A percentile compares a stretch with the other conserved stretches of the same genome.
These are phyloP conservation scores for Penelope pileata DNA, from an alignment of 2,113 vertebrate genomes.

Conservation along the genomic window DNA sequence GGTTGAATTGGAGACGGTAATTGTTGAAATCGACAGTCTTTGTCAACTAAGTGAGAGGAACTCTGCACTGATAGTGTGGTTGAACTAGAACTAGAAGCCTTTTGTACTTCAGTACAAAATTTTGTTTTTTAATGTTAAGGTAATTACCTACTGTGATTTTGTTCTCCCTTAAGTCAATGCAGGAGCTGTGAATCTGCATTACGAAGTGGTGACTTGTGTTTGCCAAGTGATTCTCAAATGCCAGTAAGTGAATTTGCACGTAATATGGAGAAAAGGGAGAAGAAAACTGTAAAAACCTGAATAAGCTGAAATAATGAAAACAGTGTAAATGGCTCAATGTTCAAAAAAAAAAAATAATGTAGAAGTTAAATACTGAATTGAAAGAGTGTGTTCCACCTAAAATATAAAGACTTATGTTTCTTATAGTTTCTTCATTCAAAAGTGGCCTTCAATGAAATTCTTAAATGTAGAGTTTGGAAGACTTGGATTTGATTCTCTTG, in stretches of 20 bases:
- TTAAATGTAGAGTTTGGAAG: not conserved
- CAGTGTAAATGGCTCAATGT: not conserved
- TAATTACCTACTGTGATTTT: not conserved
- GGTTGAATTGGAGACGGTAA: not conserved
- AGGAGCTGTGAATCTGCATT: constrained; percentile 3
- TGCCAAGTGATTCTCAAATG: not conserved
- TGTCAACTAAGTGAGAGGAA: not conserved
- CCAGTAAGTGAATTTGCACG: not conserved
- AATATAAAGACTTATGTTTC: not conserved
- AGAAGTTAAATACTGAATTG: not conserved
- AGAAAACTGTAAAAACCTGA: not conserved
- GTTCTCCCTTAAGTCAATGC: not conserved
- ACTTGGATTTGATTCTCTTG: not conserved
- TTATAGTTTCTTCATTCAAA: not conserved
- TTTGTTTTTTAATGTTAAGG: not conserved
- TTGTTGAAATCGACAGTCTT: not conserved
- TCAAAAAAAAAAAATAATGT: not conserved
- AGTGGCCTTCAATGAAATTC: not conserved
- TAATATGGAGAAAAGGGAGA: not conserved
- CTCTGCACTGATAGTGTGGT: not conserved
- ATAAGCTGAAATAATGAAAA: not conserved
- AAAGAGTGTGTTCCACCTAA: not conserved
- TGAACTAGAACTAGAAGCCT: not conserved
- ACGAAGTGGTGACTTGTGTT: not conserved
- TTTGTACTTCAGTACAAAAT: not conserved